Conservation (phyloP, 2,113 vertebrate species). For the Casuarius casuarius region DNA sequence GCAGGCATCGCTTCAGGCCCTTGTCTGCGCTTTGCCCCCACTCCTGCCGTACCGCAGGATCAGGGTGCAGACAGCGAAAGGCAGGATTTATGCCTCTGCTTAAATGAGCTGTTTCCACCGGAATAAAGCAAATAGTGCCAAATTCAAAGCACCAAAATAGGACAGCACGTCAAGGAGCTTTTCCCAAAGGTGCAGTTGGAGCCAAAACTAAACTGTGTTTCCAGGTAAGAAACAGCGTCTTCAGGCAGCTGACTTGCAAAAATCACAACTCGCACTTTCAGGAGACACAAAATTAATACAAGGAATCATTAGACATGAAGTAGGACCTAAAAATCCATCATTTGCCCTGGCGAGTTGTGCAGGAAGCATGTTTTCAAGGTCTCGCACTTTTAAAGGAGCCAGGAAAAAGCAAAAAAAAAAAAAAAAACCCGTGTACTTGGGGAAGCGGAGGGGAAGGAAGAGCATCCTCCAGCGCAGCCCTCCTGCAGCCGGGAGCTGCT, state of each 20-base stretch:
- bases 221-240: not conserved
- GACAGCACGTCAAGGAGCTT: not conserved
- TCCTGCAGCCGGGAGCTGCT: too few relatives aligned
- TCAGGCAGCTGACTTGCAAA: not conserved
- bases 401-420: not conserved
- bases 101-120: not conserved
- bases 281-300: not conserved
- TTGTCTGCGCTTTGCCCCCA: not conserved
- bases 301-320: not conserved
- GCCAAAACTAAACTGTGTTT: not conserved
- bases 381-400: not conserved
- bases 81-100: not conserved
- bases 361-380: not conserved
- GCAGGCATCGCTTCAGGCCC: rapidly evolving
- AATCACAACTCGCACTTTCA: not conserved
- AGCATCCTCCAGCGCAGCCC: too few relatives aligned
- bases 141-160: not conserved
- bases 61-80: not conserved
- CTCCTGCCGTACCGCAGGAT: rapidly evolving
- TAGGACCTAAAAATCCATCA: not conserved
- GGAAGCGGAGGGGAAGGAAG: not conserved
- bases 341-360: not conserved
- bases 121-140: not conserved
- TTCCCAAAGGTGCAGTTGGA: not conserved
- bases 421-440: not conserved